A percentile compares a stretch with the other conserved stretches of the same genome.
Conservation (phyloP, 2,888 invertebrate species). For the Agapetus fuscipes region DNA sequence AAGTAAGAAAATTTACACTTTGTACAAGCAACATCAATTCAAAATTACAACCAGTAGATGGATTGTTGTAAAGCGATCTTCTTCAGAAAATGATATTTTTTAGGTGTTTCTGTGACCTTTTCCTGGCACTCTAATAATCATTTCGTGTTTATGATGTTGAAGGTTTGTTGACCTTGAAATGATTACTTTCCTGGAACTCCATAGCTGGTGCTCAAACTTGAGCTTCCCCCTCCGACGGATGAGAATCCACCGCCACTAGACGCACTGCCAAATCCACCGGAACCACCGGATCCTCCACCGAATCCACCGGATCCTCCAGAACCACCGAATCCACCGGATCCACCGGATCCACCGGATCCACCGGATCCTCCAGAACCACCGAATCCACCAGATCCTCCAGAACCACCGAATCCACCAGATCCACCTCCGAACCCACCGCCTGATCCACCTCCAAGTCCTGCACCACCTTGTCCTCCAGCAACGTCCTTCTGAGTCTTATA, state of each 20-base stretch:
- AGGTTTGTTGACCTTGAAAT: too few species aligned
- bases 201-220: not conserved
- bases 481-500: constrained; percentile 58
- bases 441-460: not conserved
- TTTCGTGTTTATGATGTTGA: too few species aligned
- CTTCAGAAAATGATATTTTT: too few species aligned
- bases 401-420: constrained; percentile 4
- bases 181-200: not conserved
- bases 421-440: constrained; percentile 2
- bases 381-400: constrained; percentile 3
- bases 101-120: too few species aligned
- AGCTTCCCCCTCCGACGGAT: not conserved
- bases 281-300: constrained; percentile 1
- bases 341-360: constrained; percentile 1
- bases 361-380: constrained; percentile 3
- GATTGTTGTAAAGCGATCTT: too few species aligned
- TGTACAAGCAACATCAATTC: too few species aligned
- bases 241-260: not conserved
- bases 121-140: too few species aligned
- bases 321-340: constrained; percentile 3
- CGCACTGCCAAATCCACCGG: constrained; percentile 1
- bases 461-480: not conserved
- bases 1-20: too few species aligned
- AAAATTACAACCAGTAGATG: too few species aligned
- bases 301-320: not conserved